Evolutionary conservation across 1,140 invertebrate genomes (phyloP).

Genomic region (Temnothorax curvispinosus): DNA sequence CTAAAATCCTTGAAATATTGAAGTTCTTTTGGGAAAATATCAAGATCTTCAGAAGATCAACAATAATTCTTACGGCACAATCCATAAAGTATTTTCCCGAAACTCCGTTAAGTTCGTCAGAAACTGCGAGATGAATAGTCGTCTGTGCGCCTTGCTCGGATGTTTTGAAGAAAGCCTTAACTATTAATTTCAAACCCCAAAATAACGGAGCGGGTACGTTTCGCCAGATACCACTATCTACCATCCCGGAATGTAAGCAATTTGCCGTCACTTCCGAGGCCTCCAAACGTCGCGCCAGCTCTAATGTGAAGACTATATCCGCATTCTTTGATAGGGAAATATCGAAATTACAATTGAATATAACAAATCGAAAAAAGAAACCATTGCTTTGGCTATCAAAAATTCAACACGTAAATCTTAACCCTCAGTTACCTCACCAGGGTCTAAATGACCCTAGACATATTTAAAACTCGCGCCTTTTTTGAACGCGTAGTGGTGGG

Average conservation of each 20-base stretch:
- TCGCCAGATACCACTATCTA: conserved; percentile 94
- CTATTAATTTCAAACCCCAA: conserved; percentile 88
- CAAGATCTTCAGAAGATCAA: background rate
- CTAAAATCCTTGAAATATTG: background rate
- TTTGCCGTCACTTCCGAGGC: conserved; percentile 93
- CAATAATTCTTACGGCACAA: conserved; percentile 88
- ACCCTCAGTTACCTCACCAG: no score
- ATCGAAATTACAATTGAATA: conserved; percentile 45
- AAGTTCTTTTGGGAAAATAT: background rate
- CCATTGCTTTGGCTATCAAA: conserved; percentile 44
- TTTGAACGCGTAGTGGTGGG: no score
- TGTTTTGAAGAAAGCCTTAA: conserved; percentile 91
- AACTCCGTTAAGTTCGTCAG: conserved; percentile 90
- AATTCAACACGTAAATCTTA: conserved; percentile 33
- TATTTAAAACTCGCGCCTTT: no score
- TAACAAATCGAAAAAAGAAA: conserved; percentile 22
- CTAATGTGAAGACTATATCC: conserved; percentile 94
- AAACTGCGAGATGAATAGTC: conserved; percentile 91
- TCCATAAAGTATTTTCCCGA: conserved; percentile 94
- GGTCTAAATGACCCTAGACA: no score
- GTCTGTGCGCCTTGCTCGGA: conserved; percentile 93
- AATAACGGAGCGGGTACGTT: conserved; percentile 91
- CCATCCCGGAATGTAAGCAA: conserved; percentile 94
- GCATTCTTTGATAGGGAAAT: conserved; percentile 91
- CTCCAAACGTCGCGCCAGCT: conserved; percentile 92